phyloP scores from a whole-genome alignment of 2,888 invertebrate genomes.

The Leucania comma region DNA sequence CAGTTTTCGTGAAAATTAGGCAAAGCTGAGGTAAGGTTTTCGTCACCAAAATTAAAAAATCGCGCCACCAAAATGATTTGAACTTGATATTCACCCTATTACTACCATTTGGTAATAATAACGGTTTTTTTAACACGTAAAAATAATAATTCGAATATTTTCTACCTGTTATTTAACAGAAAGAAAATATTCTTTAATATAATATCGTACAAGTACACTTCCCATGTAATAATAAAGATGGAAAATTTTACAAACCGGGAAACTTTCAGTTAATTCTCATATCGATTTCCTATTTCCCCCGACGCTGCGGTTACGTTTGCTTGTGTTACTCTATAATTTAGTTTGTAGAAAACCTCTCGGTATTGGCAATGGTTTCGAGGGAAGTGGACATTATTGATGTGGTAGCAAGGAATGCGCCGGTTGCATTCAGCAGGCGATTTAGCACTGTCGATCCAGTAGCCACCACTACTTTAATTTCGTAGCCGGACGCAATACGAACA shows the following conservation, averaged over 20 bases:
- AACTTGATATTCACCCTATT: too few species aligned
- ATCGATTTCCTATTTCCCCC: slow-evolving; percentile 51
- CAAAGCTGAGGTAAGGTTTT: too few species aligned
- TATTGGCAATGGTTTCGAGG: slow-evolving; percentile 43
- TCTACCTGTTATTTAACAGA: background rate
- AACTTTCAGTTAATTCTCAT: slow-evolving; percentile 38
- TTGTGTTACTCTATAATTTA: slow-evolving; percentile 49
- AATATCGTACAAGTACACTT: slow-evolving; percentile 14
- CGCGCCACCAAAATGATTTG: too few species aligned
- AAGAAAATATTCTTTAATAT: slow-evolving; percentile 16
- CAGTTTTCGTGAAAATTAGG: too few species aligned
- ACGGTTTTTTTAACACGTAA: too few species aligned
- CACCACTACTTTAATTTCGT: slow-evolving; percentile 61
- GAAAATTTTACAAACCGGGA: slow-evolving; percentile 24
- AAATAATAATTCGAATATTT: too few species aligned
- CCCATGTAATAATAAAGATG: slow-evolving; percentile 17
- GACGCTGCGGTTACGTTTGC: slow-evolving; percentile 39
- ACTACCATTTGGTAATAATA: too few species aligned
- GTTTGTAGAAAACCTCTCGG: slow-evolving; percentile 39
- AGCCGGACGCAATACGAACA: slow-evolving; percentile 61
- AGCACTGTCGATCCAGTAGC: slow-evolving; percentile 40
- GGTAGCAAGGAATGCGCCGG: slow-evolving; percentile 40
- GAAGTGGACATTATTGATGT: slow-evolving; percentile 56
- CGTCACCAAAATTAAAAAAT: too few species aligned
- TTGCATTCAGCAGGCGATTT: slow-evolving; percentile 47